Evolutionary conservation across 2,113 vertebrate genomes (phyloP), one percentile per base, ranked within the genome.

Genomic region (Syngnathus typhle): DNA sequence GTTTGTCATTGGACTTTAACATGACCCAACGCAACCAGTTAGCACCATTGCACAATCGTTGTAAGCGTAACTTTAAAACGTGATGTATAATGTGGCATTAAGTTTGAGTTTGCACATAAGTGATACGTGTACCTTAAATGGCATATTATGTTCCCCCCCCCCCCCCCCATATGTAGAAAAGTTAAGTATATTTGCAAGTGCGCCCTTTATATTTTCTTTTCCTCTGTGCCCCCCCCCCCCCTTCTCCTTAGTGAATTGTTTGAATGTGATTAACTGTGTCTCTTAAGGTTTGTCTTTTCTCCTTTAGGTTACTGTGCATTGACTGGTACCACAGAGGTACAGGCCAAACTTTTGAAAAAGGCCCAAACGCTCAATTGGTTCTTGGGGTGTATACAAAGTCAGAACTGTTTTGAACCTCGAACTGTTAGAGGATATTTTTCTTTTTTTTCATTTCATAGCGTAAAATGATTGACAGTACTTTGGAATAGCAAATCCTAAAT

Each of bases 221-320:
- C 82, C 82, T 88, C 84, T 90, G 82, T 88, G 75, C 83, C 84
- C 27, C 27, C 27, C 27, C 27, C 27, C 84, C 82, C 87, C 90
- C 72, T 92, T 86, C 91, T 88, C 94, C n/a, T n/a, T n/a, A n/a
- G 92, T 98, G 92, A 95, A 95, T 93, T 94, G 93, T 94, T 95
- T 94, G 90, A 93, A 91, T 94, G 94, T 97, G 93, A 98, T 98
- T 98, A 98, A 98, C 93, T 82, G 91, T 96, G 91, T 97, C 93
- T 96, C 90, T 93, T 93, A 94, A 98, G 96, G 95, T 97, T 92
- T 91, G 94, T 91, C 93, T 94, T 93, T 93, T 96, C 94, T 94
- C 93, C 94, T 95, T 93, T 95, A 99, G 96, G 96, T 95, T 86
- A 86, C 85, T 90, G 84, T 90, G 85, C 88, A 92, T 92, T 95